Base-by-base conservation (phyloP, 2,888 invertebrate genomes). In the Acanthosepion esculentum region DNA sequence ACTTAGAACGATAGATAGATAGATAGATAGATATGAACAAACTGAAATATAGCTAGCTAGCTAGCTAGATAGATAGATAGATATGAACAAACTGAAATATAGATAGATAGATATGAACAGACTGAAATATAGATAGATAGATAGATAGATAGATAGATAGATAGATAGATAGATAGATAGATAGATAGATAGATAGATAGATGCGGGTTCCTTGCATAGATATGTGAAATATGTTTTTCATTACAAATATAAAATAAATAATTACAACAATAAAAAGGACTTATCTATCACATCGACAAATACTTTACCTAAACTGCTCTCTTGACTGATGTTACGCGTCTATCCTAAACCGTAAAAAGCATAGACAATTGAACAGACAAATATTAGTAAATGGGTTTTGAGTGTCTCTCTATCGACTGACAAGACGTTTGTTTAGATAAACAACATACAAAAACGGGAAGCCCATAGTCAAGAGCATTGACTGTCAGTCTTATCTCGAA, bases 141-240 rank as follows among this genome's bases (percentile, higher is more conserved):
- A 59, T 94, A 33, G 23, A 59, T 94, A 59, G 53, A 59, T 94
- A 41, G 53, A 59, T 94, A 59, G 8, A 33, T 50, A 59, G 50
- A 59, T 93, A 59, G 50, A 59, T 93, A 59, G 50, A 59, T 93
- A 59, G 50, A 33, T 50, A 59, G 50, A 59, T 93, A 59, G 50
- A 59, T 50, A 59, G 53, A 59, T 94, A 33, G 53, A 59, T 94
- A 59, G 20, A 59, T 94, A 41, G 53, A 41, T 94, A 41, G 53
- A 41, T 94, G 29, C 23, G 2, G 0, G 15, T 10, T 48, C 8
- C 5, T 23, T 23, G 92, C 5, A 48, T 26, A 48, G 23, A 41
- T 41, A 1, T 41, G 26, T 48, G 48, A 48, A 48, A 48, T 12
- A 8, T 92, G 18, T 23, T 48, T 92, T 48, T 23, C 23, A 7